These are phyloP conservation scores for Neosalanx taihuensis DNA, from an alignment of 2,797 vertebrate species.

Conservation along the genomic window DNA sequence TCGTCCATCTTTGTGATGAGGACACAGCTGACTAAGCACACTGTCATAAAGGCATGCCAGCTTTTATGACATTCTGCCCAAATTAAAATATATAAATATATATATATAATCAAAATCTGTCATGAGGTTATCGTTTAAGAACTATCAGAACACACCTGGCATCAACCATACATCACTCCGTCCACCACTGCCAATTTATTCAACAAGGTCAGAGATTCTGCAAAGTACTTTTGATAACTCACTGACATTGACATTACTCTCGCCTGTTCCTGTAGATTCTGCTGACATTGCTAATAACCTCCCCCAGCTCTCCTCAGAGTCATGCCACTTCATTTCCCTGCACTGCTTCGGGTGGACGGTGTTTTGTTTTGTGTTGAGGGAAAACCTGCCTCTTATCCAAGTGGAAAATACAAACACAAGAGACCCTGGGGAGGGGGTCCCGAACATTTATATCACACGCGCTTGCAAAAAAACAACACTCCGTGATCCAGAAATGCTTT, in stretches of 20 bases:
- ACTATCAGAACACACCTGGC: not conserved
- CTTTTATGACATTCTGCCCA: constrained; percentile 26
- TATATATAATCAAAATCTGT: constrained; percentile 11
- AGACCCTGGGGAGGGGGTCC: too few relatives aligned
- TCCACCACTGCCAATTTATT: constrained; percentile 2
- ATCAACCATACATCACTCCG: not conserved
- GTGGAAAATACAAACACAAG: too few relatives aligned
- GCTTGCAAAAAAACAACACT: not conserved
- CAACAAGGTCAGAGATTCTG: constrained; percentile 2
- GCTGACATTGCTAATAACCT: constrained; percentile 7
- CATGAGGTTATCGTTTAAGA: constrained; percentile 15
- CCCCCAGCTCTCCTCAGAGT: not conserved
- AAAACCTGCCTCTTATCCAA: too few relatives aligned
- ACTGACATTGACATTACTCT: constrained; percentile 3
- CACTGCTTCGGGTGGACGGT: constrained; percentile 2
- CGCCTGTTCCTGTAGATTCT: not conserved
- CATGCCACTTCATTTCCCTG: not conserved
- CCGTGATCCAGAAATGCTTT: too few relatives aligned
- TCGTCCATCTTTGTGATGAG: constrained; percentile 2
- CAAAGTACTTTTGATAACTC: not conserved
- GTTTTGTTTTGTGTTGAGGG: not conserved
- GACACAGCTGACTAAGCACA: constrained; percentile 44
- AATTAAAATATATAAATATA: constrained; percentile 7
- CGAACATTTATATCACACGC: not conserved
- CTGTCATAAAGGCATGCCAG: constrained; percentile 26